Evolutionary conservation across 2,113 vertebrate species (phyloP).

Genomic region (Rhabdomys dilectus): DNA sequence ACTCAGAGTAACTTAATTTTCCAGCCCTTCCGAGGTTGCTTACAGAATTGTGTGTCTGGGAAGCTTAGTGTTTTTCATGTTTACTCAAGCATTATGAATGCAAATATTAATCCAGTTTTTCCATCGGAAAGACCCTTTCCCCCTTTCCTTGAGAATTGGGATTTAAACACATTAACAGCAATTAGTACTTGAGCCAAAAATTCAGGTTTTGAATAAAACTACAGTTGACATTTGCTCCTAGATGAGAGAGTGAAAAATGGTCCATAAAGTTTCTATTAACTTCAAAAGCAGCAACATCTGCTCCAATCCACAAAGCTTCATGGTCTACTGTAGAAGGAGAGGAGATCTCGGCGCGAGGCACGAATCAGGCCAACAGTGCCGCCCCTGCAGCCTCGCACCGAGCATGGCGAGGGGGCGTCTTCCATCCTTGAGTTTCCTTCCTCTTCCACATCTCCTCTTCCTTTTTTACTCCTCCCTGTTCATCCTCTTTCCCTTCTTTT

Average conservation of each 20-base stretch:
- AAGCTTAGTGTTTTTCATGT: slow-evolving; percentile 54
- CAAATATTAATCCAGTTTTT: slow-evolving; percentile 69
- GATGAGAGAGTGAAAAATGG: slow-evolving; percentile 80
- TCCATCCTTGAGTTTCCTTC: background rate
- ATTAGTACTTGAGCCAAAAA: slow-evolving; percentile 70
- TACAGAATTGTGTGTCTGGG: slow-evolving; percentile 45
- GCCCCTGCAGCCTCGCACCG: background rate
- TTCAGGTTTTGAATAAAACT: slow-evolving; percentile 71
- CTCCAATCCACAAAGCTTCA: slow-evolving; percentile 59
- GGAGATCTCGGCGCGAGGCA: background rate
- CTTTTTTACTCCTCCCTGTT: background rate
- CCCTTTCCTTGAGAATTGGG: slow-evolving; percentile 69
- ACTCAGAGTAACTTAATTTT: background rate
- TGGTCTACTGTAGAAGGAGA: slow-evolving; percentile 36
- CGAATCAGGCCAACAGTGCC: background rate
- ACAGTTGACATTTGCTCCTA: slow-evolving; percentile 70
- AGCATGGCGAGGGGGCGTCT: background rate
- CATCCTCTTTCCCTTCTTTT: no score
- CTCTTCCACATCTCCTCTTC: background rate
- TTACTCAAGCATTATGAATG: slow-evolving; percentile 70
- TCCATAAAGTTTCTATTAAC: slow-evolving; percentile 78
- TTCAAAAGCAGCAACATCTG: slow-evolving; percentile 79
- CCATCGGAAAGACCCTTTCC: slow-evolving; percentile 35
- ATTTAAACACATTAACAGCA: slow-evolving; percentile 76
- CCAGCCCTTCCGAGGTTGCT: background rate